phyloP scores from a whole-genome alignment of 2,888 invertebrate species.

The Tyria jacobaeae region DNA sequence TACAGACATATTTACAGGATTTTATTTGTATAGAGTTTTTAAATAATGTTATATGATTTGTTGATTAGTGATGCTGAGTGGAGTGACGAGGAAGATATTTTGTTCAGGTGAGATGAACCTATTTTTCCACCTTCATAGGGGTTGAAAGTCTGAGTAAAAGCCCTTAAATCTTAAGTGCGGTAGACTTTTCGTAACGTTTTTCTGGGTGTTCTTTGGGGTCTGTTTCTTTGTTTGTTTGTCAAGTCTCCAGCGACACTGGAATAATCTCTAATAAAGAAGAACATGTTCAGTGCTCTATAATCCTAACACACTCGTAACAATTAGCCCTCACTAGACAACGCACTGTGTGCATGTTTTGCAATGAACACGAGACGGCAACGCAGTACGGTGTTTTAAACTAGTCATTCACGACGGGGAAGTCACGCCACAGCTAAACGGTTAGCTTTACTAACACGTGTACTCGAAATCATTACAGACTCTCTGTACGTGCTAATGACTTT shows the following conservation, averaged over 20 bases:
- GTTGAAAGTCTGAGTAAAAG: neutral
- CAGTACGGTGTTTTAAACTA: constrained; percentile 35
- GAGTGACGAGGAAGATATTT: constrained; percentile 42
- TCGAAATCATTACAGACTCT: neutral
- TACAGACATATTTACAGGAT: neutral
- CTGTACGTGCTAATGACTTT: neutral
- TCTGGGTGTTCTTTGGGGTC: neutral
- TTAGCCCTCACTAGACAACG: constrained; percentile 19
- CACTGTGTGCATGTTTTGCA: constrained; percentile 11
- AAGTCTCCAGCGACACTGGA: too few species aligned
- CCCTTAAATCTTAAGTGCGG: too few species aligned
- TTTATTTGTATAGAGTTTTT: neutral
- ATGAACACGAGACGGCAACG: constrained; percentile 22
- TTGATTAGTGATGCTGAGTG: constrained; percentile 30
- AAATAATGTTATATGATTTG: constrained; percentile 9
- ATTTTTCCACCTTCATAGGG: neutral
- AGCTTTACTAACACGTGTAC: neutral
- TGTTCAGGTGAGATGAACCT: constrained; percentile 33
- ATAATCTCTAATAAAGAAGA: neutral
- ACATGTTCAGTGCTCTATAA: neutral
- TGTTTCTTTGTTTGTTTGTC: neutral
- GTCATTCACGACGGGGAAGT: constrained; percentile 53
- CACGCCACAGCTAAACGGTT: constrained; percentile 36
- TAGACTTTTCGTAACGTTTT: too few species aligned
- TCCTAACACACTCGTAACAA: too few species aligned